A percentile compares a stretch with the other conserved stretches of the same genome.
Conservation (phyloP, 2,797 vertebrate species). For the Nannoperca australis region DNA sequence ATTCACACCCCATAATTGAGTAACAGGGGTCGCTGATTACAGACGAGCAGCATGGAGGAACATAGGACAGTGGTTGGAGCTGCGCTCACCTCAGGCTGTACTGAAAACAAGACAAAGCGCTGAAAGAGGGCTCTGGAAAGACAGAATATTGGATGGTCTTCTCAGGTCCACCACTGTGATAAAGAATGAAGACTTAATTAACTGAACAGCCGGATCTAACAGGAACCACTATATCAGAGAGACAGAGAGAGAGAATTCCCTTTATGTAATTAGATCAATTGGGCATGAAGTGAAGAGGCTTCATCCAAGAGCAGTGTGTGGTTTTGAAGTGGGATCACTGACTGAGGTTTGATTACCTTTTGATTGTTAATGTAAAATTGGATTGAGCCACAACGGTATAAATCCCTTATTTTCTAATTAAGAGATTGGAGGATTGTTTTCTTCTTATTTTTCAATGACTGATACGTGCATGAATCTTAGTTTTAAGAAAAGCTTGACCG, state of each 20-base stretch:
- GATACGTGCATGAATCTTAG: constrained; percentile 61
- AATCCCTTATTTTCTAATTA: constrained; percentile 84
- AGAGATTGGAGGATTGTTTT: constrained; percentile 72
- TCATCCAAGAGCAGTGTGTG: constrained; percentile 77
- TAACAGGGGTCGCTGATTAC: constrained; percentile 85
- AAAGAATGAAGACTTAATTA: constrained; percentile 87
- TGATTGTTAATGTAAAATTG: constrained; percentile 81
- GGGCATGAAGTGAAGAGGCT: constrained; percentile 86
- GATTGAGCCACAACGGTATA: constrained; percentile 64
- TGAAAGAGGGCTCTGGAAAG: constrained; percentile 61
- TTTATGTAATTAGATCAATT: constrained; percentile 89
- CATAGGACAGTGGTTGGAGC: constrained; percentile 62
- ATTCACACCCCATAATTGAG: constrained; percentile 87
- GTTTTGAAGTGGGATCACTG: constrained; percentile 81
- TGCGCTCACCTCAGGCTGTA: constrained; percentile 30
- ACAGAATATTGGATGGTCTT: constrained; percentile 74
- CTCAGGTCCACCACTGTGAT: constrained; percentile 79
- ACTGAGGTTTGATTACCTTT: constrained; percentile 85
- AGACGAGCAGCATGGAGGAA: constrained; percentile 55
- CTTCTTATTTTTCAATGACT: constrained; percentile 69
- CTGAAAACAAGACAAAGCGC: constrained; percentile 63
- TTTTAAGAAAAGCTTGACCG: constrained; percentile 75
- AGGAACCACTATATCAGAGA: constrained; percentile 74
- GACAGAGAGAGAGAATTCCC: constrained; percentile 76
- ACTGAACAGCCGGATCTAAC: constrained; percentile 81